Evolutionary conservation across 1,140 invertebrate species (phyloP), one percentile per base, ranked within the genome.

Genomic region (Drosophila athabasca): DNA sequence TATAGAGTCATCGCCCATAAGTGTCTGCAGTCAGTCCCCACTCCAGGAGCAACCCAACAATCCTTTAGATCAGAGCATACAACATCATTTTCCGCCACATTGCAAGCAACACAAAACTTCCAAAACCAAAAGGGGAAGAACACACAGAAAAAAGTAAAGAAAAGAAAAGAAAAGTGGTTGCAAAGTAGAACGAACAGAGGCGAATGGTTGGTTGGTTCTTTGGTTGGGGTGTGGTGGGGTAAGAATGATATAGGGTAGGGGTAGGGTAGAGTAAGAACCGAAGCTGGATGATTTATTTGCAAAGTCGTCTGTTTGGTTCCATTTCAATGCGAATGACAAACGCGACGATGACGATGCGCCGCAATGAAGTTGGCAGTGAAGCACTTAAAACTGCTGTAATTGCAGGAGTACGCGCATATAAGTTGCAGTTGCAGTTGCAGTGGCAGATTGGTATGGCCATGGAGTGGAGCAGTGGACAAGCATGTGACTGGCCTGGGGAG

Each of bases 341-440:
- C 83, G 83, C 82, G 78, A 87, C 84, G 79, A 85, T 85, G 78
- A 87, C 61, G 82, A 76, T 88, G 79, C 82, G 82, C 82, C 79
- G 82, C 82, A 79, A 72, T 87, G 82, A 83, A 83, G 82, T 76
- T 88, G 83, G 78, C 82, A 87, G 67, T 71, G 62, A 87, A 87
- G 83, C 83, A 87, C 82, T 87, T 88, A 87, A 87, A 88, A 88
- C 75, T 64, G 83, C 83, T 69, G 75, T 87, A 87, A 87, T 87
- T 87, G 82, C 83, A 59, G 74, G 58, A 65, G 50, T 57, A 62
- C 41, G 57, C n/a, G 24, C n/a, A 29, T 39, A 11, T 41, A n/a
- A 15, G 51, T 35, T 44, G 39, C 45, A 49, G 41, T 51, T 31
- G 65, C 66, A 51, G 29, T 31, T 1, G 24, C 51, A 67, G 48